These are phyloP conservation scores for Girardia tigrina DNA, from an alignment of 2,888 invertebrate species.

Conservation along the genomic window DNA sequence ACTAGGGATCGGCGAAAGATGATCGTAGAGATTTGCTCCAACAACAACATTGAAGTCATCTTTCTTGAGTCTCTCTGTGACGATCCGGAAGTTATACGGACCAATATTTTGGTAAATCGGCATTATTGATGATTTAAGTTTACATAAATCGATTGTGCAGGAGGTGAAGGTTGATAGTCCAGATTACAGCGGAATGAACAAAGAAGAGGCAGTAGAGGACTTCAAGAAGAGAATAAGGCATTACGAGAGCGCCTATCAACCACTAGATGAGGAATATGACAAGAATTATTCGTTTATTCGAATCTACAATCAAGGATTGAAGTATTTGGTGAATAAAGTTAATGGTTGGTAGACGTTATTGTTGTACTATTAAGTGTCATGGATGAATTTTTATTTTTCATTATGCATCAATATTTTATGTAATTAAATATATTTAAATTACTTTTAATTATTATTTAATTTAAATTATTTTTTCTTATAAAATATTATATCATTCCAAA, in stretches of 20 bases:
- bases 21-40: constrained; percentile 60
- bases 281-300: constrained; percentile 65
- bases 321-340: constrained; percentile 53
- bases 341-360: too few relatives aligned
- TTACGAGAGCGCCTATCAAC: constrained; percentile 80
- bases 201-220: constrained; percentile 74
- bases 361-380: too few relatives aligned
- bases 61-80: constrained; percentile 96
- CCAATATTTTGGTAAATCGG: constrained; percentile 68
- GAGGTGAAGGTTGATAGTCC: constrained; percentile 72
- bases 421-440: not conserved
- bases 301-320: constrained; percentile 59
- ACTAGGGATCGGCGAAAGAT: constrained; percentile 73
- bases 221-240: constrained; percentile 85
- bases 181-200: constrained; percentile 84
- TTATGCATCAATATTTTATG: too few relatives aligned
- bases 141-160: constrained; percentile 2
- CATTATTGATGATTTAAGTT: not conserved
- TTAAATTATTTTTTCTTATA: too few relatives aligned
- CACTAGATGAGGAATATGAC: constrained; percentile 73
- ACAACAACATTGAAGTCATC: constrained; percentile 82
- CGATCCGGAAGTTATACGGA: constrained; percentile 84
- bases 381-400: too few relatives aligned
- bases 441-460: too few relatives aligned
- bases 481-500: too few relatives aligned